A percentile compares a stretch with the other conserved stretches of the same genome.
These are phyloP conservation scores for Rotaria magnacalcarata DNA, from an alignment of 2,888 invertebrate species.

Conservation along the genomic window DNA sequence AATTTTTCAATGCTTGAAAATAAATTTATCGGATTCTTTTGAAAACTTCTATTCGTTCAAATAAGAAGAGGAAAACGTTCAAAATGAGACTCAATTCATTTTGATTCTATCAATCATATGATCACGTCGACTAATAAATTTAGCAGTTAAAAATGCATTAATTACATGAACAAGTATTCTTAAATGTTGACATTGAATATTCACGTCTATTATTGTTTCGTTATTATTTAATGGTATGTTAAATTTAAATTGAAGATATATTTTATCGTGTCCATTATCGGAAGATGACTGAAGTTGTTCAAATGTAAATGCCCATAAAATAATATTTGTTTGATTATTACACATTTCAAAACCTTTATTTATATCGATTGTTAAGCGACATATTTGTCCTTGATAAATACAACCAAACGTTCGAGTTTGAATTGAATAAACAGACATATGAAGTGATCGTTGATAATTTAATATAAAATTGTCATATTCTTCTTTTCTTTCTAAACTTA, in stretches of 20 bases:
- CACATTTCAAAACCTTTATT: background rate
- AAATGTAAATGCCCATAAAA: background rate
- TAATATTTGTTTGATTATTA: constrained; percentile 19
- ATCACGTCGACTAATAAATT: background rate
- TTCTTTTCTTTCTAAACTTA: background rate
- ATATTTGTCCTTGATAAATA: background rate
- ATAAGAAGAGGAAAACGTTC: too few relatives aligned
- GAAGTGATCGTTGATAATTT: constrained; percentile 23
- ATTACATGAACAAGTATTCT: constrained; percentile 2
- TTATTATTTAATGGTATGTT: background rate
- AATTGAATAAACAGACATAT: background rate
- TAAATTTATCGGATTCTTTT: too few relatives aligned
- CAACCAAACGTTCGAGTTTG: background rate
- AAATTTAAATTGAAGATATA: background rate
- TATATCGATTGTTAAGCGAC: constrained; percentile 1
- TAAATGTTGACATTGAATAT: constrained; percentile 31
- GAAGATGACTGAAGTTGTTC: background rate
- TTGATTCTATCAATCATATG: background rate
- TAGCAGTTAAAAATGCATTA: constrained; percentile 23
- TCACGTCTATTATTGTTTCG: background rate
- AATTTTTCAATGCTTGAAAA: too few relatives aligned
- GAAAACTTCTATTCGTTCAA: too few relatives aligned
- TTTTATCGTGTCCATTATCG: background rate
- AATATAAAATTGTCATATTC: background rate
- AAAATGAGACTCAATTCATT: too few relatives aligned